Evolutionary conservation across 92 coral and sea anemone species (phyloP).

Genomic region (Actinostola sp.): DNA sequence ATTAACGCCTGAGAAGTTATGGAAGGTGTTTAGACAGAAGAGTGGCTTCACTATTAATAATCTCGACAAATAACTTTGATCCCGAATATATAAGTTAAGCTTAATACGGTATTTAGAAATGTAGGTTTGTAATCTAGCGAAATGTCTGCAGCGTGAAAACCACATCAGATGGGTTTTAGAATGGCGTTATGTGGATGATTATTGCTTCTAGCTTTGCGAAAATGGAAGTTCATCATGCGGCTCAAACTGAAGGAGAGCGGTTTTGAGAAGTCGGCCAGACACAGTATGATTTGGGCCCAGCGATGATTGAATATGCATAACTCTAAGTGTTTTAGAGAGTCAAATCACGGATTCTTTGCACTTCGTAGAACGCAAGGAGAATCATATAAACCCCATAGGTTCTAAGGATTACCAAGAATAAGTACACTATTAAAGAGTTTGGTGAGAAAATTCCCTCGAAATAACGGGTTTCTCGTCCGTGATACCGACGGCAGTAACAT

Average conservation of each 20-base stretch:
- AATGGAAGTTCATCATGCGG: neutral
- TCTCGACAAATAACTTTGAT: too few species aligned
- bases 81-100: too few species aligned
- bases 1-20: too few species aligned
- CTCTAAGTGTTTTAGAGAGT: constrained; percentile 6
- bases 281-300: neutral
- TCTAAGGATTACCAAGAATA: constrained; percentile 2
- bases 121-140: too few species aligned
- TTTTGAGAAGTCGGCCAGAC: neutral
- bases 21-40: too few species aligned
- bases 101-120: too few species aligned
- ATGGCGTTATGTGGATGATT: too few species aligned
- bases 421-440: constrained; percentile 11
- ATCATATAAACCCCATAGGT: constrained; percentile 2
- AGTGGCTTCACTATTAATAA: too few species aligned
- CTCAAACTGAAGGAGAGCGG: constrained; percentile 2
- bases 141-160: too few species aligned
- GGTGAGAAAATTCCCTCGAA: neutral
- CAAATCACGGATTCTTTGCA: constrained; percentile 8
- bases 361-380: neutral
- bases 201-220: neutral
- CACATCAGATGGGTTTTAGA: too few species aligned
- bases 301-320: constrained; percentile 12
- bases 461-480: neutral
- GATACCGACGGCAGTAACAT: constrained; percentile 11